Base-by-base conservation (phyloP, 2,888 invertebrate species). In the Brenthis ino region DNA sequence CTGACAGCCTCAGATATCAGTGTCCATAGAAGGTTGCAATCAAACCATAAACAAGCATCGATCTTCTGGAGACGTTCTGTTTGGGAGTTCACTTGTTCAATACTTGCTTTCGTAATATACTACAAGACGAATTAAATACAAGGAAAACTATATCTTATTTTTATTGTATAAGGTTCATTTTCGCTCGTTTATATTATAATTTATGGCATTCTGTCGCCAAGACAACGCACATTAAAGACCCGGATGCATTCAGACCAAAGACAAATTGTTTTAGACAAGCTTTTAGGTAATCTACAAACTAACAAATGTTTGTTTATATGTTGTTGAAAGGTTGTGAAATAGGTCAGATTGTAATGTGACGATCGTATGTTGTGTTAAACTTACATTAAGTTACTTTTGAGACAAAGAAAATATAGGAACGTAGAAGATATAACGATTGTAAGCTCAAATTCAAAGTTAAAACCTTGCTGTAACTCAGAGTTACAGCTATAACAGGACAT, bases 211-310 rank as follows among this genome's bases (percentile, higher is more conserved):
- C 48, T 65, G 61, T 63, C 63, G 54, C 51, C 12, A 53, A 28
- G 57, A 43, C 37, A 61, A 68, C 64, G 65, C 70, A 67, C 68
- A 70, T 74, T 70, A 73, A 68, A 65, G 60, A 63, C 51, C 67
- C 68, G 68, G 70, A 71, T 71, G 70, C 72, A 72, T 70, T 58
- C 70, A 72, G 74, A 74, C 71, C 65, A 67, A 69, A 70, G 76
- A 76, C 75, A 74, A 76, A 76, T 76, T 75, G 76, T 75, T 75
- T 74, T 70, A 72, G 72, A 76, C 72, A 71, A 75, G 72, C 72
- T 71, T 72, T 75, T 74, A 75, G 53, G 53, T 61, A 51, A 61
- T 63, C 20, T 37, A 28, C 20, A 6, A 63, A 51, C 16, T 20
- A 53, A 16, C 53, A 63, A 63, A 51, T 61, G 16, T 51, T 51